Conservation (phyloP, 2,888 invertebrate species). For the Uloborus plumipes region DNA sequence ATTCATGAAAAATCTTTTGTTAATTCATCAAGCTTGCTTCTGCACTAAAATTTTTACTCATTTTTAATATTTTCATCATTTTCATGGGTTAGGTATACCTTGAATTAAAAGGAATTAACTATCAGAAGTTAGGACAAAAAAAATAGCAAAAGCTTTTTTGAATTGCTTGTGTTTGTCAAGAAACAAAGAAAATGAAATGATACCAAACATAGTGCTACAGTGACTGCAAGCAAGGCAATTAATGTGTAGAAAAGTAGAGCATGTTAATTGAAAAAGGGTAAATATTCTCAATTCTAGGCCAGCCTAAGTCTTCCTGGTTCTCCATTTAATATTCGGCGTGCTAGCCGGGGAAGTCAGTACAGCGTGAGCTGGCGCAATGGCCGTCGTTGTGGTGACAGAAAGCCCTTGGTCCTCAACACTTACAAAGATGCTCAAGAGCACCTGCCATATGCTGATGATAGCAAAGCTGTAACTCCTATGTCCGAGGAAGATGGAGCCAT, state of each 20-base stretch:
- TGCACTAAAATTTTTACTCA: conserved; percentile 26
- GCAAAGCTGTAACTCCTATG: conserved; percentile 97
- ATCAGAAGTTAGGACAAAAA: not conserved
- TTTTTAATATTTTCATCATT: too few species aligned
- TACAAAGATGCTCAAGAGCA: conserved; percentile 87
- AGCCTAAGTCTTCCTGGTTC: conserved; percentile 97
- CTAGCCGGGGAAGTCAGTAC: conserved; percentile 87
- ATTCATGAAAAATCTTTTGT: conserved; percentile 3
- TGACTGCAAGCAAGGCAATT: conserved; percentile 41
- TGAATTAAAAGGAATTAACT: not conserved
- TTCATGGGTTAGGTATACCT: not conserved
- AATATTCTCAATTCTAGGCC: conserved; percentile 75
- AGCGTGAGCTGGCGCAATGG: conserved; percentile 81
- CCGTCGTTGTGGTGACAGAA: conserved; percentile 83
- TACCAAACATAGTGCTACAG: conserved; percentile 32
- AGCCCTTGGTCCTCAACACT: conserved; percentile 88
- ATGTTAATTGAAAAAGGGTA: conserved; percentile 23
- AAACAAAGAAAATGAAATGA: conserved; percentile 11
- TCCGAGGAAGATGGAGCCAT: conserved; percentile 97
- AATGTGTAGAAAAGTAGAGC: conserved; percentile 20
- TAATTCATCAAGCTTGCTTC: conserved; percentile 52
- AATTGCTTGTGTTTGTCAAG: too few species aligned
- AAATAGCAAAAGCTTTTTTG: too few species aligned
- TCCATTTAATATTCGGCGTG: conserved; percentile 92
- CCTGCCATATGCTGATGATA: conserved; percentile 96